A percentile compares a stretch with the other conserved stretches of the same genome.
Evolutionary conservation across 2,113 vertebrate species (phyloP).

Genomic region (Podocnemis expansa): DNA sequence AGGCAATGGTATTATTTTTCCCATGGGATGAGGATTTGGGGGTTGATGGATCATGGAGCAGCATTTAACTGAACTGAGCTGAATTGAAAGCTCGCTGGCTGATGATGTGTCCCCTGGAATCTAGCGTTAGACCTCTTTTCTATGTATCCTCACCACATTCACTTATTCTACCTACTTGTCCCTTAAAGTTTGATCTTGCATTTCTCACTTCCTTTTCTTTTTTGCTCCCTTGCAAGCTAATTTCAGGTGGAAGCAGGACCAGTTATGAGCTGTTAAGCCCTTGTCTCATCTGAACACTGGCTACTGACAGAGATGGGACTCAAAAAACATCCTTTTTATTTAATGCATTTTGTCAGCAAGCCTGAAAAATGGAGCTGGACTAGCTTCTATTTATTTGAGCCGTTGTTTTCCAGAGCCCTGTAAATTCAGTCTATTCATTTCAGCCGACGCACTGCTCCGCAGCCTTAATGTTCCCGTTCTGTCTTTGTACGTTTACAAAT

Average conservation of each 20-base stretch:
- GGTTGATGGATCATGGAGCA: background rate
- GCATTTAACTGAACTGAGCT: background rate
- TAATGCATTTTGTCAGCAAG: background rate
- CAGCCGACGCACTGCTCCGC: background rate
- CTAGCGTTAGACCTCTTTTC: background rate
- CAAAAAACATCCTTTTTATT: background rate
- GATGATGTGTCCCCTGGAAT: background rate
- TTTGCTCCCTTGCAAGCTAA: background rate
- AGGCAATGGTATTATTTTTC: background rate
- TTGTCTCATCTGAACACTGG: background rate
- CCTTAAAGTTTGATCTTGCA: background rate
- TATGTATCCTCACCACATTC: background rate
- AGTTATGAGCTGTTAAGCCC: background rate
- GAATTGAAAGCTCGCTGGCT: background rate
- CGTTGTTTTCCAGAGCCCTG: background rate
- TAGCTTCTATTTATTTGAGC: constrained; percentile 14
- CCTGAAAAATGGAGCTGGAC: background rate
- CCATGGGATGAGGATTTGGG: background rate
- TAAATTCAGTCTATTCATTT: constrained; percentile 2
- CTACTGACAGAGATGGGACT: background rate
- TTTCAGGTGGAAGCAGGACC: accelerated
- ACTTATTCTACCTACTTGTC: background rate
- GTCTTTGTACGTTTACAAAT: constrained; percentile 1
- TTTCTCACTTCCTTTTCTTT: background rate
- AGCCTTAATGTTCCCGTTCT: background rate